Evolutionary conservation across 2,113 vertebrate species (phyloP), one percentile per base, ranked within the genome.

Genomic region (Trachemys scripta): DNA sequence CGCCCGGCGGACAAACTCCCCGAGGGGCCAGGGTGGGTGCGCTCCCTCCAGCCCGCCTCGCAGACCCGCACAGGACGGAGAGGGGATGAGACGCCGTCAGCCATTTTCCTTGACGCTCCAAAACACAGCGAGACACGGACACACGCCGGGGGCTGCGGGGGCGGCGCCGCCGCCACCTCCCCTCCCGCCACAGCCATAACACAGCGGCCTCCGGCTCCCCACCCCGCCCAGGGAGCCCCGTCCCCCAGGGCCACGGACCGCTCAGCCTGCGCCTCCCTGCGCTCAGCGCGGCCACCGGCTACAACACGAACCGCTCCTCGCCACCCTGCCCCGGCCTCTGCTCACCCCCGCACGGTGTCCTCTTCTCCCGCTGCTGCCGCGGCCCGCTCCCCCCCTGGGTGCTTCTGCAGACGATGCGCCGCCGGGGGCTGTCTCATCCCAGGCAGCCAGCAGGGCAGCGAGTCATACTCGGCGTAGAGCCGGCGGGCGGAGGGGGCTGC

Each of bases 61-160:
- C 93, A 89, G 96, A 96, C 96, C 96, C 96, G 96, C 94, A 97
- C 97, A 97, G 98, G 96, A 95, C 97, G 91, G 97, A 94, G 93
- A 98, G 95, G 97, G 97, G 93, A 97, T 95, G 96, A 98, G 86
- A 92, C 98, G 96, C 97, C 98, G 98, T 99, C 98, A 99, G 98
- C 98, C 98, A 99, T 99, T 99, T 98, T 99, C 98, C 98, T 97
- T 98, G 96, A 93, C 97, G 97, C 97, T 97, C 98, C 98, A 97
- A 98, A 98, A 98, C 98, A 98, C 97, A 92, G 75, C 88, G 88
- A 89, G 96, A 95, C 93, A 90, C 95, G 95, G 97, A 84, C 92
- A 95, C 97, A 94, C 95, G 80, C 95, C 96, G 92, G 79, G 84
- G 89, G 69, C 93, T 94, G 84, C 87, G 85, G 95, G 80, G 90